Base-by-base conservation (phyloP, 2,888 invertebrate species). In the Dryomyza anilis region DNA sequence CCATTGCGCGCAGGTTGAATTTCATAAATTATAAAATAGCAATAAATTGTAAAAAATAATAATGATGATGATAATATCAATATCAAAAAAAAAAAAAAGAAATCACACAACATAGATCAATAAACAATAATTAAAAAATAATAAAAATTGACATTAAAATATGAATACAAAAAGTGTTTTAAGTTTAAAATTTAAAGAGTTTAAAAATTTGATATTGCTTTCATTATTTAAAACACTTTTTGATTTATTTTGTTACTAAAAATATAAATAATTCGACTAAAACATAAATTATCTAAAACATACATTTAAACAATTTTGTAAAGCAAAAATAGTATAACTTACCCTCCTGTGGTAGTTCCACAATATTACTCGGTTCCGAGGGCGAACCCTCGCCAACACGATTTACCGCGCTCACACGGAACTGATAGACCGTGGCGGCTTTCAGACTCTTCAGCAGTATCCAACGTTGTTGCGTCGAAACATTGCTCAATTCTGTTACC, bases 341-440 rank as follows among this genome's bases (percentile, higher is more conserved):
- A 96, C 96, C 95, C 90, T 98, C 96, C 86, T 98, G 97, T 0
- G 98, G 98, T 72, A 99, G 86, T 74, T 93, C 92, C 61, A 99
- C 89, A 60, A 93, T 88, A 77, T 94, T 94, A 71, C 95, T 95
- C 0, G 96, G 92, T 66, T 92, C 91, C 0, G 96, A 96, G 2
- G 95, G 89, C 1, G 92, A 90, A 3, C 98, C 98, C 80, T 97
- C 95, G 0, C 98, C 98, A 1, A 98, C 96, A 57, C 92, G 91
- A 83, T 99, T 99, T 12, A 96, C 92, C 14, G 98, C 96, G 69
- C 94, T 94, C n/a, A 99, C 94, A 68, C 98, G 87, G 84, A 99
- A 99, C 82, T 97, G 96, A 83, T 98, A 99, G 0, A 94, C 92
- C 0, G 95, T 92, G 0, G 98, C 96, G 0, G 98, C 98, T 83